These are phyloP conservation scores for Psix sp. DNA, from an alignment of 1,140 invertebrate genomes.

Conservation along the genomic window DNA sequence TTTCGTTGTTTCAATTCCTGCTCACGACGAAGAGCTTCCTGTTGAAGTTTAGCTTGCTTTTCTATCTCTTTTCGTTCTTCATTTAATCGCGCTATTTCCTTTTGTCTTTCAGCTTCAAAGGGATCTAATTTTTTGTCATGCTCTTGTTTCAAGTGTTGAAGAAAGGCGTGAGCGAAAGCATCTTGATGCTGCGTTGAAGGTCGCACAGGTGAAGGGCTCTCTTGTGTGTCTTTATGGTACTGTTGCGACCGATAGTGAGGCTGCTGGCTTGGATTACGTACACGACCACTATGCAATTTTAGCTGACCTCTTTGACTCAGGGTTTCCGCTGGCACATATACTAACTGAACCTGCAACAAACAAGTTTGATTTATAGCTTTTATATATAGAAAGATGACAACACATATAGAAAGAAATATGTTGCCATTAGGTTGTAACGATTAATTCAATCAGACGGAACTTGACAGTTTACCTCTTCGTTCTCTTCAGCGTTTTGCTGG, in stretches of 20 bases:
- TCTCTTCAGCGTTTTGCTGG: constrained; percentile 28
- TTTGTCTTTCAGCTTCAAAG: constrained; percentile 64
- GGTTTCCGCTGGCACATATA: constrained; percentile 88
- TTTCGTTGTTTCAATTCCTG: constrained; percentile 68
- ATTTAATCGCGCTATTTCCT: constrained; percentile 66
- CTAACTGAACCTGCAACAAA: constrained; percentile 81
- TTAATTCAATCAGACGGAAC: too few species aligned
- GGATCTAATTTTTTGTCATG: constrained; percentile 69
- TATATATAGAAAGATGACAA: neutral
- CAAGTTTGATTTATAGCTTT: neutral
- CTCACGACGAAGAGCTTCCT: constrained; percentile 64
- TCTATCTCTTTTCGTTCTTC: constrained; percentile 70
- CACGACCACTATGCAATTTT: constrained; percentile 63
- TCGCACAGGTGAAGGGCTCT: constrained; percentile 51
- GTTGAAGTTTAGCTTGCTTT: constrained; percentile 66
- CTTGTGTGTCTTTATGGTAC: constrained; percentile 68
- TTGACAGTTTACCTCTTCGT: constrained; percentile 63
- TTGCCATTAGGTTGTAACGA: too few species aligned
- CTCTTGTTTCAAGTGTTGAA: constrained; percentile 74
- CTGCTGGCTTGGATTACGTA: constrained; percentile 60
- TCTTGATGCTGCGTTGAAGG: constrained; percentile 62
- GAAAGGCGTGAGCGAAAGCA: constrained; percentile 71
- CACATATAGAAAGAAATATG: too few species aligned
- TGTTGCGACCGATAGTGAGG: constrained; percentile 71
- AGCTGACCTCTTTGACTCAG: constrained; percentile 79